Base-by-base conservation (phyloP, 2,797 vertebrate species). In the Takifugu rubripes region DNA sequence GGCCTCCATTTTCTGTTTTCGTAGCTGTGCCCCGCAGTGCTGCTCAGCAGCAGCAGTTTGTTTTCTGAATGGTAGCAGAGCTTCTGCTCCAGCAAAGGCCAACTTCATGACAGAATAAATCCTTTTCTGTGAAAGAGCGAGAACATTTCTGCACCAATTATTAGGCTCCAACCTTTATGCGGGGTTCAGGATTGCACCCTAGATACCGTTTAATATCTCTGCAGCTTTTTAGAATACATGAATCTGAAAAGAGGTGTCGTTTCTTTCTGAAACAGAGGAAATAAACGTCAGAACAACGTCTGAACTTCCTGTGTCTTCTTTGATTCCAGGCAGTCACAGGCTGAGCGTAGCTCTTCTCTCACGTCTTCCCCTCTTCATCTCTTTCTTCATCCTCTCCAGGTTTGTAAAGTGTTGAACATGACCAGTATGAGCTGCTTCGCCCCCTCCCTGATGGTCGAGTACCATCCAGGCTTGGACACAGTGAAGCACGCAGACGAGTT, bases 401-500 rank as follows among this genome's bases (percentile, higher is more conserved):
- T 98, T 48, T 99, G 97, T 65, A 93, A 92, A 77, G 93, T 92
- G 16, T 77, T 96, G 68, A 98, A 98, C 33, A 84, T 92, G 58
- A 98, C 96, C 5, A 92, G 86, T 0, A 93, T 99, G 85, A 93
- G 90, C 55, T 99, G 96, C 79, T 92, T 94, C 8, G 95, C 96
- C 0, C 97, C 96, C 0, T 93, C 96, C 0, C 90, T 99, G 72
- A 87, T 83, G 49, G 56, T 89, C 0, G 94, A 98, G 68, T 94
- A 96, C 84, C 90, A 84, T 0, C 94, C 94, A 0, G 91, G 93
- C 7, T 74, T 94, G 78, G 97, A 98, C 12, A 77, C 94, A 0
- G 92, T 95, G 5, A 96, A 96, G 74, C 92, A 96, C 0, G 94
- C 96, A 0, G 96, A 99, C 0, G 97, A 99, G 88, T 95, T 99